Evolutionary conservation across 2,888 invertebrate genomes (phyloP).

Genomic region (Alloplasta piceator): DNA sequence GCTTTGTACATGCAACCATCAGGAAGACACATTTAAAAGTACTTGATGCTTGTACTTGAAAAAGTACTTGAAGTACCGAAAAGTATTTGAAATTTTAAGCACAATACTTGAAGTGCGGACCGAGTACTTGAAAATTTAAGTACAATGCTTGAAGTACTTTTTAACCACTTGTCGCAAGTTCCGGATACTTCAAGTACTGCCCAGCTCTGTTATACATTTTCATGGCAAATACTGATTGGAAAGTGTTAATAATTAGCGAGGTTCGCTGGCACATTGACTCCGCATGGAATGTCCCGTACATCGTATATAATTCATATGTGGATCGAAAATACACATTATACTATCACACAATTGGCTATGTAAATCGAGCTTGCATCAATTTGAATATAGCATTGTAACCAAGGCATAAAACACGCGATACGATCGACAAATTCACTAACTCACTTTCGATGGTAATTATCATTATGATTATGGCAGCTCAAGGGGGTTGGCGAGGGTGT

Average conservation of each 20-base stretch:
- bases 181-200: too few relatives aligned
- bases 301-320: neutral
- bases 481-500: conserved; percentile 68
- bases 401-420: conserved; percentile 40
- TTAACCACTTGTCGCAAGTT: too few relatives aligned
- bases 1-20: too few relatives aligned
- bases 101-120: too few relatives aligned
- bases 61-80: too few relatives aligned
- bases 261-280: neutral
- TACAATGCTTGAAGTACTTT: too few relatives aligned
- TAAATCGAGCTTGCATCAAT: conserved; percentile 59
- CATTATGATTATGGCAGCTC: conserved; percentile 66
- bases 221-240: neutral
- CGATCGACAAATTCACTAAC: conserved; percentile 32
- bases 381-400: conserved; percentile 50
- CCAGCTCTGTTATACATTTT: neutral
- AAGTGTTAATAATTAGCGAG: neutral
- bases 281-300: conserved; percentile 8
- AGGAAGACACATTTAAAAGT: too few relatives aligned
- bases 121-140: too few relatives aligned
- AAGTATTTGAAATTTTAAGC: too few relatives aligned
- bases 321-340: neutral
- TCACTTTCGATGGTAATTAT: conserved; percentile 54
- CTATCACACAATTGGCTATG: conserved; percentile 47
- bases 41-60: too few relatives aligned